Percentiles rank a stretch among this genome's conserved stretches.
phyloP scores from a whole-genome alignment of 2,797 vertebrate genomes.

The Emys orbicularis region DNA sequence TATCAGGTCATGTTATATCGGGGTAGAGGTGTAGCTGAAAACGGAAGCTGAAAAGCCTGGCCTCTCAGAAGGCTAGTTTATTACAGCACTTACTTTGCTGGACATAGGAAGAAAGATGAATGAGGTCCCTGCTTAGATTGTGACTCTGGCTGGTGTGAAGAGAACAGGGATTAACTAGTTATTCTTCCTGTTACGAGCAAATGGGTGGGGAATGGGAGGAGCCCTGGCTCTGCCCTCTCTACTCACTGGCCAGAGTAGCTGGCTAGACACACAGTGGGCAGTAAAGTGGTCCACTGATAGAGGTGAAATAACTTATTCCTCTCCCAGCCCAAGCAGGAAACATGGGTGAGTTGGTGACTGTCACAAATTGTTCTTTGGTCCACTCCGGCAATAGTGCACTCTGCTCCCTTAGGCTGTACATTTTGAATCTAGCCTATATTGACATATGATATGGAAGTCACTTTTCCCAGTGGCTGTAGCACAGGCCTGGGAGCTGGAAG shows the following conservation, averaged over 20 bases:
- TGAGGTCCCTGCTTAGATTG: accelerated
- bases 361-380: not conserved
- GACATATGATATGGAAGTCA: not conserved
- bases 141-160: not conserved
- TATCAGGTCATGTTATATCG: no score
- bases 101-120: accelerated
- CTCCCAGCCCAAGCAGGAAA: not conserved
- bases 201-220: not conserved
- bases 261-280: not conserved
- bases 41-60: not conserved
- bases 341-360: not conserved
- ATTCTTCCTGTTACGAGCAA: not conserved
- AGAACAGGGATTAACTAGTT: not conserved
- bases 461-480: not conserved
- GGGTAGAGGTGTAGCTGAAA: not conserved
- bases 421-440: not conserved
- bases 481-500: not conserved
- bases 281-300: not conserved
- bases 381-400: not conserved
- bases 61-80: not conserved
- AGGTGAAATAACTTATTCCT: not conserved
- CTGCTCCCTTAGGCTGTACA: not conserved
- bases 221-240: not conserved
- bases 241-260: not conserved
- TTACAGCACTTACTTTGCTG: accelerated